These are phyloP conservation scores for Tenebrosternarchus preto DNA, from an alignment of 2,113 vertebrate species.

Conservation along the genomic window DNA sequence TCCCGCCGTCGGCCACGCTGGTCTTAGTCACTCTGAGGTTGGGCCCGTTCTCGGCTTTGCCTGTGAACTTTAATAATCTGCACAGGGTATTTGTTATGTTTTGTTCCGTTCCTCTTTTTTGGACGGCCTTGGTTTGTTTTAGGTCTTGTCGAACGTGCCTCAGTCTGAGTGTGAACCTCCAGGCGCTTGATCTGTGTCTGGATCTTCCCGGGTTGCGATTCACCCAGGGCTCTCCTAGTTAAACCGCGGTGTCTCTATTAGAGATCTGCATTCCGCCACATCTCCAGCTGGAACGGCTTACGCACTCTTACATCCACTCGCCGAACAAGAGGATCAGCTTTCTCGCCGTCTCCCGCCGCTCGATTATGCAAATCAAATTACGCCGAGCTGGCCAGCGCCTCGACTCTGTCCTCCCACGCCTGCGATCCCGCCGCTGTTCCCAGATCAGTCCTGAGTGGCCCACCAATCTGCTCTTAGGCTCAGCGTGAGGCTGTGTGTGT, in stretches of 20 bases:
- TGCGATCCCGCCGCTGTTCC: constrained; percentile 40
- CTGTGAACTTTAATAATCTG: background rate
- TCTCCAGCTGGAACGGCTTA: constrained; percentile 32
- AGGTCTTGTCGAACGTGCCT: background rate
- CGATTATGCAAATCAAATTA: constrained; percentile 55
- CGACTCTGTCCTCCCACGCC: constrained; percentile 1
- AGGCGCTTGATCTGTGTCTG: background rate
- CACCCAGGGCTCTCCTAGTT: background rate
- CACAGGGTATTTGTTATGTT: background rate
- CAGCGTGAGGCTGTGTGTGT: constrained; percentile 28
- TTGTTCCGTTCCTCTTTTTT: background rate
- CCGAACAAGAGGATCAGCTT: constrained; percentile 43
- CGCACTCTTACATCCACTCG: constrained; percentile 13
- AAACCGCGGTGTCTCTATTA: constrained; percentile 13
- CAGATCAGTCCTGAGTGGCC: constrained; percentile 38
- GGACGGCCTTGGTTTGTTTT: background rate
- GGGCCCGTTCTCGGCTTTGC: background rate
- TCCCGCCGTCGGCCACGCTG: background rate
- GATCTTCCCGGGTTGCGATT: background rate
- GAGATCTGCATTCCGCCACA: constrained; percentile 32
- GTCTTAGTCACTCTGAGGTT: background rate
- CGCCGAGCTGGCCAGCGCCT: constrained; percentile 29
- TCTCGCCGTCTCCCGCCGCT: constrained; percentile 16
- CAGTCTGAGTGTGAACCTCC: background rate
- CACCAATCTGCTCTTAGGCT: background rate